Percentiles rank a stretch among this genome's conserved stretches.
These are phyloP conservation scores for Cydia amplana DNA, from an alignment of 1,140 invertebrate genomes.

Conservation along the genomic window DNA sequence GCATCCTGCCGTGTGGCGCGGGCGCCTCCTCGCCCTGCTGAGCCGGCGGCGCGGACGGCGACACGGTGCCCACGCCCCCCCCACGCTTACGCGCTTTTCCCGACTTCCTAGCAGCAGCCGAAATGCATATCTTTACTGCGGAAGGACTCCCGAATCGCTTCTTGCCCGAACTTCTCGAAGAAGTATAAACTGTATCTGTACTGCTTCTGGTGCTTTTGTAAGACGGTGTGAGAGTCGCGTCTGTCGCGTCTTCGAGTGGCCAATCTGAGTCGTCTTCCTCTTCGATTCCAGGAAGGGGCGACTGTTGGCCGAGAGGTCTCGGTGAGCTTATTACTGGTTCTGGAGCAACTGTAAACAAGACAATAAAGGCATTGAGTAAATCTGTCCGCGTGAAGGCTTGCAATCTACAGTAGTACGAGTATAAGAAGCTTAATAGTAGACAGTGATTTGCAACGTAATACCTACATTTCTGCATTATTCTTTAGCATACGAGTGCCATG, in stretches of 20 bases:
- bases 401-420: background rate
- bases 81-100: slow-evolving; percentile 72
- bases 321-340: slow-evolving; percentile 74
- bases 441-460: slow-evolving; percentile 2
- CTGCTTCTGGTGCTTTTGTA: slow-evolving; percentile 77
- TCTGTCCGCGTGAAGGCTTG: slow-evolving; percentile 23
- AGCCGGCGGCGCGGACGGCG: slow-evolving; percentile 55
- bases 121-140: slow-evolving; percentile 75
- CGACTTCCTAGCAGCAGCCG: slow-evolving; percentile 72
- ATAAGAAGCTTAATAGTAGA: background rate
- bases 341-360: slow-evolving; percentile 68
- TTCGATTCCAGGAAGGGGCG: slow-evolving; percentile 81
- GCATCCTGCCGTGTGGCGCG: slow-evolving; percentile 84
- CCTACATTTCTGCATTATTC: slow-evolving; percentile 3
- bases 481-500: slow-evolving; percentile 7
- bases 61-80: slow-evolving; percentile 56
- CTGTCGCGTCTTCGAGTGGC: slow-evolving; percentile 75
- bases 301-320: slow-evolving; percentile 77
- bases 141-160: slow-evolving; percentile 72
- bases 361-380: slow-evolving; percentile 50
- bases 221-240: slow-evolving; percentile 74
- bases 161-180: slow-evolving; percentile 71
- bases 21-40: slow-evolving; percentile 56
- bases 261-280: slow-evolving; percentile 81
- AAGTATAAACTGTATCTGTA: slow-evolving; percentile 72